Conservation (phyloP, 2,888 invertebrate genomes). For the Hirtodrosophila duncani region DNA sequence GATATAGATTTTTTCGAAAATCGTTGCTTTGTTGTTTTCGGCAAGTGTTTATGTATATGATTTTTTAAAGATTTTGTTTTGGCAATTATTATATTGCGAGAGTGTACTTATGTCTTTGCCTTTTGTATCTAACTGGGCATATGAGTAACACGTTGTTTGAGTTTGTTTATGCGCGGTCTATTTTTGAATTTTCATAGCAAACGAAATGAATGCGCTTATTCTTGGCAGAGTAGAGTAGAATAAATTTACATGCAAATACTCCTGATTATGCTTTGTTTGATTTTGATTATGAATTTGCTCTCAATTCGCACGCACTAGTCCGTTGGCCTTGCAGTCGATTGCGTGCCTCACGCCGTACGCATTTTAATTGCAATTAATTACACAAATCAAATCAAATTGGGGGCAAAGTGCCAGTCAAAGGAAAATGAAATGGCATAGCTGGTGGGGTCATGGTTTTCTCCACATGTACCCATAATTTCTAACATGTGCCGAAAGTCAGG, state of each 20-base stretch:
- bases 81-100: constrained; percentile 22
- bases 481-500: constrained; percentile 19
- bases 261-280: constrained; percentile 6
- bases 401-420: constrained; percentile 45
- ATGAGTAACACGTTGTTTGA: constrained; percentile 50
- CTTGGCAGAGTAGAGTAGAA: constrained; percentile 35
- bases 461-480: not conserved
- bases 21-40: constrained; percentile 16
- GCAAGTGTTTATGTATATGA: constrained; percentile 10
- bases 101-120: constrained; percentile 31
- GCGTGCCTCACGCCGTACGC: constrained; percentile 24
- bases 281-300: constrained; percentile 1
- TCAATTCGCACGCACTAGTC: no score
- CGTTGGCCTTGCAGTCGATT: constrained; percentile 16
- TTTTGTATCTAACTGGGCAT: constrained; percentile 36
- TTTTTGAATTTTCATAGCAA: constrained; percentile 28
- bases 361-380: constrained; percentile 56
- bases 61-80: constrained; percentile 27
- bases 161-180: constrained; percentile 22
- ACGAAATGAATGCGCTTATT: constrained; percentile 11
- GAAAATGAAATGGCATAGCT: no score
- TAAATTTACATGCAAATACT: constrained; percentile 8
- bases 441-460: no score
- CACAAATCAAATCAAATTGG: constrained; percentile 41
- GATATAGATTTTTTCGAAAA: constrained; percentile 25